Percentiles rank a stretch among this genome's conserved stretches.
Conservation (phyloP, 2,113 vertebrate genomes). For the Pampusana beccarii region DNA sequence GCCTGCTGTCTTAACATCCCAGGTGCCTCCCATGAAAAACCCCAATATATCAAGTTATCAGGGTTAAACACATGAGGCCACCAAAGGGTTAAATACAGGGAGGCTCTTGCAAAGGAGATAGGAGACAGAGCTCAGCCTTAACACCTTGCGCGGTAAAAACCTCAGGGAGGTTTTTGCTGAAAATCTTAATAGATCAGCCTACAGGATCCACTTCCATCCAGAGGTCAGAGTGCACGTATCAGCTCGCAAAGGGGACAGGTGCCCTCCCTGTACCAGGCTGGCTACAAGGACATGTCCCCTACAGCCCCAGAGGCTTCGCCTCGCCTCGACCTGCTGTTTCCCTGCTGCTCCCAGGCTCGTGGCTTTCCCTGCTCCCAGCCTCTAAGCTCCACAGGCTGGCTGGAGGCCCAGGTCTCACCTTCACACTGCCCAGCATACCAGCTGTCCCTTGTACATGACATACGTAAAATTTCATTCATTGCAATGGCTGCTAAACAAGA, state of each 20-base stretch:
- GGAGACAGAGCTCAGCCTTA: neutral
- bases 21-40: rapidly evolving
- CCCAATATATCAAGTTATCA: neutral
- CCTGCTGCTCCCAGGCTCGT: neutral
- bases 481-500: neutral
- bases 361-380: neutral
- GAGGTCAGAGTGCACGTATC: neutral
- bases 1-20: neutral
- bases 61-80: neutral
- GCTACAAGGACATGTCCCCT: neutral
- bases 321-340: neutral
- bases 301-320: neutral
- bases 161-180: neutral
- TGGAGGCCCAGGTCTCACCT: neutral
- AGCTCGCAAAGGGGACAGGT: neutral
- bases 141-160: neutral
- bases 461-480: neutral
- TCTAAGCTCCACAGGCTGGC: neutral
- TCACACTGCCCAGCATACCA: neutral
- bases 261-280: neutral
- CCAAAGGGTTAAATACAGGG: neutral
- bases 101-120: neutral
- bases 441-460: neutral
- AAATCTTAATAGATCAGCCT: neutral
- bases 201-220: neutral